Base-by-base conservation (phyloP, 2,888 invertebrate genomes). In the Cepaea hortensis region DNA sequence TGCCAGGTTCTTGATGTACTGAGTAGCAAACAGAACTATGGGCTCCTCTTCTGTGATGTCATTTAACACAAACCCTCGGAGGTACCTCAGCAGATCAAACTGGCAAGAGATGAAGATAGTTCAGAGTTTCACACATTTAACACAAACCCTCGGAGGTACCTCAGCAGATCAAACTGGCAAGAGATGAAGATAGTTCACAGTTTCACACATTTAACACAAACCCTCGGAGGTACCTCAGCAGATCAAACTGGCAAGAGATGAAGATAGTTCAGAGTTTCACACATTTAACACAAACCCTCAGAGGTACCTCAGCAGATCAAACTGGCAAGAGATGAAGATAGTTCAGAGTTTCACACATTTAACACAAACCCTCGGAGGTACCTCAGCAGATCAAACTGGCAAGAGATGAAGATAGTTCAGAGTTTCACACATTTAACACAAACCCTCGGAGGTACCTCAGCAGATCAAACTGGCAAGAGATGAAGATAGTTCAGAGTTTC, bases 291-390 rank as follows among this genome's bases (percentile, higher is more conserved):
- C 88, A 85, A 93, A 92, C 3, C 97, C 96, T 93, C 97, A 96
- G 93, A 98, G 98, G 94, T 98, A 98, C 89, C 96, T 95, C 35
- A 96, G 95, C 98, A 98, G 98, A 90, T 97, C 96, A 93, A 98
- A 96, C 94, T 93, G 91, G 18, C 89, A 88, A 55, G 20, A 23
- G 55, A 55, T 55, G 11, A 55, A 55, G 55, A 55, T 55, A 55
- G 55, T 55, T 9, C 6, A 6, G 55, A 55, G 55, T 55, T 55
- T 11, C 7, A 55, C 55, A 55, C 94, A 9, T 88, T 84, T 0
- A 91, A 91, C 80, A 93, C 88, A 85, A 93, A 92, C 3, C 97
- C 96, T 93, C 97, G 96, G 93, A 98, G 98, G 94, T 98, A 98
- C 89, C 96, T 95, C 35, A 96, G 95, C 98, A 98, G 98, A 90